Evolutionary conservation across 2,888 invertebrate species (phyloP), one percentile per base, ranked within the genome.

Genomic region (Octonoba sinensis): DNA sequence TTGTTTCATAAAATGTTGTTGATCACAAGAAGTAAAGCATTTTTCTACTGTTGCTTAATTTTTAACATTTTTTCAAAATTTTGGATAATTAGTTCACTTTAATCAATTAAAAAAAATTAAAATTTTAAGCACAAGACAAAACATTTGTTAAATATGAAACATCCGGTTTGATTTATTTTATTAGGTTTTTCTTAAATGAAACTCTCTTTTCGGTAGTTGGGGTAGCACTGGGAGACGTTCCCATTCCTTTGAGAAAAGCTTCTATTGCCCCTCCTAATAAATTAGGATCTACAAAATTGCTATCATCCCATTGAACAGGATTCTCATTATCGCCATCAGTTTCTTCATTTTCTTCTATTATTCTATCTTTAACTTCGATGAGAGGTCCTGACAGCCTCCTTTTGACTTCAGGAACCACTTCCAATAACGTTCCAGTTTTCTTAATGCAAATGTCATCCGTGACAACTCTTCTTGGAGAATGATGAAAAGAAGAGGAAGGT

Each of bases 231-330:
- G 83, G 78, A 0, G 78, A 77, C 0, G 83, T 22, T 6, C 82
- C 82, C 82, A 84, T 83, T 0, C 84, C 84, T 56, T 79, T 77
- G 18, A 85, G 69, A 56, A 84, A 85, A 8, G 85, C 84, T 71
- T 85, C 83, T n/a, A 85, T 85, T 8, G 85, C 85, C n/a, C 84
- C 85, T n/a, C 85, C 85, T 16, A 85, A 56, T 24, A 85, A 62
- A 27, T 77, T 82, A 1, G 85, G 84, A 77, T 85, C 84, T 1
- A 85, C 84, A 44, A 82, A 82, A 60, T 84, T 85, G 0, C 70
- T 65, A 22, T 85, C 85, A 57, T 85, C 85, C 85, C 85, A 85
- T 47, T 83, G 81, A 22, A 85, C 85, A 16, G 75, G 65, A 12
- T 47, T 22, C 22, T 82, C 82, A 15, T 51, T 74, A 12, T 49